Evolutionary conservation across 2,888 invertebrate species (phyloP).

Genomic region (Vandiemenella viatica): DNA sequence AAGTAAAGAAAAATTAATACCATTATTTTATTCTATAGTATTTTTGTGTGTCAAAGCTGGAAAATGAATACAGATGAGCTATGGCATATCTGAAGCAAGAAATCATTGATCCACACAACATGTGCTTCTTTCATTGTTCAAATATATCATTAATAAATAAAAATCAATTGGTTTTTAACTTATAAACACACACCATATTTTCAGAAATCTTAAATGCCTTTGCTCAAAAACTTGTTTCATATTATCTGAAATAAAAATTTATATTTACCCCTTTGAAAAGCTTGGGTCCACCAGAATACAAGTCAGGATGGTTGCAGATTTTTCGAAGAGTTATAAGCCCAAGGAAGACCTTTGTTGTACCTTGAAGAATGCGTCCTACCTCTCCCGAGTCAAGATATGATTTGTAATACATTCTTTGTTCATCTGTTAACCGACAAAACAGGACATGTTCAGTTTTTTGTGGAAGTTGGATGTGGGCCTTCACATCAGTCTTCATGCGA

Average conservation of each 20-base stretch:
- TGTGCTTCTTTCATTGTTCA: too few relatives aligned
- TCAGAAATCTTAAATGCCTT: background rate
- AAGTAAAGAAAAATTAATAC: too few relatives aligned
- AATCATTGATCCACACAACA: too few relatives aligned
- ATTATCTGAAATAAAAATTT: background rate
- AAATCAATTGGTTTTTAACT: too few relatives aligned
- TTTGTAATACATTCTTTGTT: constrained; percentile 67
- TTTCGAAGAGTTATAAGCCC: constrained; percentile 66
- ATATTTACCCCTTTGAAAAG: constrained; percentile 23
- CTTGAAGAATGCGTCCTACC: constrained; percentile 35
- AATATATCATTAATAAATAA: too few relatives aligned
- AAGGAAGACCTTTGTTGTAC: constrained; percentile 46
- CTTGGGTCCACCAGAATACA: constrained; percentile 55
- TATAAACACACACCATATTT: background rate
- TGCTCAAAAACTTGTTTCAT: background rate
- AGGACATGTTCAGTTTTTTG: constrained; percentile 79
- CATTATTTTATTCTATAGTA: too few relatives aligned
- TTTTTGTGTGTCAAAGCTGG: too few relatives aligned
- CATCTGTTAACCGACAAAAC: constrained; percentile 77
- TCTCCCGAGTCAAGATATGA: constrained; percentile 39
- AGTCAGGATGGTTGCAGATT: constrained; percentile 81
- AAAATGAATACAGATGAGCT: too few relatives aligned
- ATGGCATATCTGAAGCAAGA: too few relatives aligned
- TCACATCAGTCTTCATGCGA: constrained; percentile 76
- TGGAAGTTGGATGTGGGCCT: constrained; percentile 62